Base-by-base conservation (phyloP, 2,888 invertebrate genomes). In the Pherbina coryleti region DNA sequence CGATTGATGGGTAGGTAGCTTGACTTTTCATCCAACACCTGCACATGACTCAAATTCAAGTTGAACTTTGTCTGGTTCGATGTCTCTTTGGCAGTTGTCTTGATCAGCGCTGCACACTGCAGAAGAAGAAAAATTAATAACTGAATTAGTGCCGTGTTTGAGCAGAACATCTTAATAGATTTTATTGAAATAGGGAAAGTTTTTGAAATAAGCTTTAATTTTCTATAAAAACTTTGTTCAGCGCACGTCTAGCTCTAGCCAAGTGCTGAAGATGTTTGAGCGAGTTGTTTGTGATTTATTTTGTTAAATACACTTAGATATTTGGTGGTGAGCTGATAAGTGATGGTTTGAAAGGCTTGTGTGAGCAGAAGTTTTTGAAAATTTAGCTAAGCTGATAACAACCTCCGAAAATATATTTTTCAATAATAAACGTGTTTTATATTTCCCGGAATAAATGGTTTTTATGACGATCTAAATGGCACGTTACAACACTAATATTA, bases 1-100 rank as follows among this genome's bases (percentile, higher is more conserved):
- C 86, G 78, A 55, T 84, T 67, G 0, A 83, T 83, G 1, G 85
- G 84, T 71, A 81, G 82, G 77, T 86, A 86, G 53, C 57, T 78
- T 51, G 76, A 67, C 11, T 17, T 73, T 37, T 62, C 44, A 22
- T 37, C 51, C 51, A 31, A 60, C 62, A 5, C 76, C 25, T 14
- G 79, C 28, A 49, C 9, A 31, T 60, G 53, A 49, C 49, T 49
- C 9, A 66, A 19, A 22, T 67, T 19, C 60, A 19, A 4, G 28
- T 28, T 14, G 49, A 25, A 62, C 69, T 71, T 53, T 22, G 75
- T 11, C 34, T 71, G 19, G 4, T 51, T 17, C 49, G 17, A 11
- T 8, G 53, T 62, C 80, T 14, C 34, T 8, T 64, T 22, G 22
- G 55, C 66, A 31, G 49, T 60, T 11, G 51, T 51, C 44, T 69